Evolutionary conservation across 1,140 invertebrate species (phyloP), one percentile per base, ranked within the genome.

Genomic region (Euwallacea fornicatus): DNA sequence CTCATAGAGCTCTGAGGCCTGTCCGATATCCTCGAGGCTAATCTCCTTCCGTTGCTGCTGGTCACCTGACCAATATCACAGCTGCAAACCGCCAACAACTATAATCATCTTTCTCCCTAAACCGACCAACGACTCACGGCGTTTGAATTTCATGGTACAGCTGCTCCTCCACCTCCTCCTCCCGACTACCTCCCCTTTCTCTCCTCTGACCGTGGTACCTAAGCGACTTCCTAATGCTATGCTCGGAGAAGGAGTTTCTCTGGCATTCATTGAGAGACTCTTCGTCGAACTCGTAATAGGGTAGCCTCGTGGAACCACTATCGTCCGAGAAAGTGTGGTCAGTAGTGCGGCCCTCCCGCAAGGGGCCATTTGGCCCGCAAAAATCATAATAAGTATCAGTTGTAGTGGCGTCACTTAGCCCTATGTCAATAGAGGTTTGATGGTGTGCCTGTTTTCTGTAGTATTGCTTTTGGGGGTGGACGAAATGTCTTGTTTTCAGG

Each of bases 1-100:
- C 79, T 79, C 58, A 77, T 73, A 7, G 79, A 76, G 73, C 78
- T 79, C 55, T 77, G 76, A 7, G 80, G 76, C 47, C 79, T 63
- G 58, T 78, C 75, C n/a, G 80, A 80, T 16, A 76, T 54, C 13
- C 77, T 63, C 7, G 78, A 76, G 44, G 68, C 69, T 42, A 67
- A 50, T 13, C 74, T 71, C 50, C 71, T 70, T 33, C 55, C 41
- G 58, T 46, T 65, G 41, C 16, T 33, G 21, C 21, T 33, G 21
- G 21, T 33, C 21, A 33, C 21, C 21, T 41, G 42, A 44, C 59
- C 60, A 63, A 13, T 76, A 64, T 76, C 75, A 73, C 71, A 73
- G 16, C 74, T 73, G 62, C 42, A 73, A 75, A 61, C 11, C 42
- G 1, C 9, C 33, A 42, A 56, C 47, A 4, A 56, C 42, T 56